Evolutionary conservation across 2,797 vertebrate genomes (phyloP).

Genomic region (Lagorchestes hirsutus): DNA sequence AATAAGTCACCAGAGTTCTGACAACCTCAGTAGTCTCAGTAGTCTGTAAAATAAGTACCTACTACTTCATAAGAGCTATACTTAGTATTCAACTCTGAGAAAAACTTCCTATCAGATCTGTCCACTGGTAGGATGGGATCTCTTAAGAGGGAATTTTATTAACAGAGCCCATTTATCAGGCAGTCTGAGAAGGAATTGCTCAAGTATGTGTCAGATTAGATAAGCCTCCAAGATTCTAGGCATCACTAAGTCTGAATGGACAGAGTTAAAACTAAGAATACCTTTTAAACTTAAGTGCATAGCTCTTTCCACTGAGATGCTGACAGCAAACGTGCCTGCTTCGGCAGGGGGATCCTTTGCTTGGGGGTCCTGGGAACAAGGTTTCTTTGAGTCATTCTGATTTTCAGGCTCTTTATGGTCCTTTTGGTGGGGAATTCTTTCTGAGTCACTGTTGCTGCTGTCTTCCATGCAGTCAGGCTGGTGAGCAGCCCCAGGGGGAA

Average conservation of each 20-base stretch:
- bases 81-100: not conserved
- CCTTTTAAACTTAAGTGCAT: slow-evolving; percentile 97
- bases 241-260: not conserved
- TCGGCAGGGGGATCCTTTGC: slow-evolving; percentile 2
- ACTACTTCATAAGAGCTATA: not conserved
- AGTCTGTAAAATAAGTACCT: slow-evolving; percentile 26
- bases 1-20: slow-evolving; percentile 3
- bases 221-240: not conserved
- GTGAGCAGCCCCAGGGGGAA: slow-evolving; percentile 53
- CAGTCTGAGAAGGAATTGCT: not conserved
- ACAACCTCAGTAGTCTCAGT: slow-evolving; percentile 12
- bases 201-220: not conserved
- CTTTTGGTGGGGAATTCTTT: slow-evolving; percentile 22
- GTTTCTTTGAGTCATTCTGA: slow-evolving; percentile 22
- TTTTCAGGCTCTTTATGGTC: fast-evolving
- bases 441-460: slow-evolving; percentile 83
- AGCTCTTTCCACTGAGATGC: slow-evolving; percentile 92
- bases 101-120: not conserved
- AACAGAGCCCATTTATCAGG: not conserved
- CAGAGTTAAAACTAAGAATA: slow-evolving; percentile 68
- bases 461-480: slow-evolving; percentile 73
- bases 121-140: not conserved
- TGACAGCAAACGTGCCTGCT: slow-evolving; percentile 88
- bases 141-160: not conserved
- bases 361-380: slow-evolving; percentile 20